Conservation (phyloP, 2,113 vertebrate species). For the Eonycteris spelaea region DNA sequence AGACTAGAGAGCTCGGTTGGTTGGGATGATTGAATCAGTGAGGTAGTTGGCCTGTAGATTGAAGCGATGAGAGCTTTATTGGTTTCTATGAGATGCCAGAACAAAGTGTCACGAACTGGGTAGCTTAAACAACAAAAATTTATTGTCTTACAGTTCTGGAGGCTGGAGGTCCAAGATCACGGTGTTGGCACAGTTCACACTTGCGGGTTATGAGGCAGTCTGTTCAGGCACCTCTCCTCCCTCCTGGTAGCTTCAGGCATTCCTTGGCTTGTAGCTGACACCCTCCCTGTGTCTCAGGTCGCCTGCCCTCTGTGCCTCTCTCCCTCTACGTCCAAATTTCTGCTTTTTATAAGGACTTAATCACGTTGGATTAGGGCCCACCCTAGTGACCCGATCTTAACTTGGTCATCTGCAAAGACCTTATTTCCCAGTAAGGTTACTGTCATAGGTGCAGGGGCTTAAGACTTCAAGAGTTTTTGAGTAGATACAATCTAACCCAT, state of each 20-base stretch:
- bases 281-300: neutral
- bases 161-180: neutral
- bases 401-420: neutral
- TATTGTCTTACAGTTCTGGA: neutral
- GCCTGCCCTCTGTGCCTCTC: neutral
- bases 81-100: neutral
- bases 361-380: neutral
- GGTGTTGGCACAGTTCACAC: neutral
- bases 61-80: neutral
- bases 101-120: no score
- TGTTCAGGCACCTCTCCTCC: neutral
- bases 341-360: neutral
- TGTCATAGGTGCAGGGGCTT: neutral
- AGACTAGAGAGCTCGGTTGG: neutral
- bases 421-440: neutral
- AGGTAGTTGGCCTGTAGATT: neutral
- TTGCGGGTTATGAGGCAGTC: neutral
- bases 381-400: neutral
- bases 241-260: neutral
- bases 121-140: neutral
- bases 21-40: neutral
- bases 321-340: neutral
- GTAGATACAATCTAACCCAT: neutral
- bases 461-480: neutral
- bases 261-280: neutral